phyloP scores from a whole-genome alignment of 2,113 vertebrate genomes.

The Colaptes auratus region DNA sequence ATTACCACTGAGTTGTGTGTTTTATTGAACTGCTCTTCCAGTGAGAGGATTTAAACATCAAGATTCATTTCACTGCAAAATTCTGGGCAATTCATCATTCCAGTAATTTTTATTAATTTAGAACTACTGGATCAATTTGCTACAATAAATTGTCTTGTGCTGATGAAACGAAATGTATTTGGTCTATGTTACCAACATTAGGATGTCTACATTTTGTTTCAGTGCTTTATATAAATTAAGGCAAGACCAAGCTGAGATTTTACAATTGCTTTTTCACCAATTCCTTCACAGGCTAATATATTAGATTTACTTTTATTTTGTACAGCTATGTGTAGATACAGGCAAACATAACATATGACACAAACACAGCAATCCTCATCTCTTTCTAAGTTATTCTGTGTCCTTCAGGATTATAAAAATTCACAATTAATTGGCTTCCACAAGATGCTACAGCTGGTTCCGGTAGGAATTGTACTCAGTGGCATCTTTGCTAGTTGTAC shows the following conservation, averaged over 20 bases:
- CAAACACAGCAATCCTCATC: background rate
- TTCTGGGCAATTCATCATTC: background rate
- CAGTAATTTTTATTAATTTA: slow-evolving; percentile 20
- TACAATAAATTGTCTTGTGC: background rate
- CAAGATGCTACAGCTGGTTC: background rate
- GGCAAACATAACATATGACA: background rate
- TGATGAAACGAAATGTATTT: background rate
- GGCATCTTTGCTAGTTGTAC: background rate
- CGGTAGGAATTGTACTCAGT: background rate
- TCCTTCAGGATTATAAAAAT: background rate
- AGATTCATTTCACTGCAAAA: background rate
- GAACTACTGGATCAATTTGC: slow-evolving; percentile 4
- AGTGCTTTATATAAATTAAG: background rate
- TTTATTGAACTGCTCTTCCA: slow-evolving; percentile 12
- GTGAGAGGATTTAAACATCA: background rate
- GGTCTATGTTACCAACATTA: background rate
- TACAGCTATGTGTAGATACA: background rate
- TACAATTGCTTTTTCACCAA: background rate
- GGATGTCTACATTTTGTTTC: background rate
- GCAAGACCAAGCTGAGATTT: background rate
- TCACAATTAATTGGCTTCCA: background rate
- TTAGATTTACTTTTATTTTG: background rate
- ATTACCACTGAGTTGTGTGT: background rate
- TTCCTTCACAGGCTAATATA: background rate
- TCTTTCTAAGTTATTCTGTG: background rate